These are phyloP conservation scores for Parauchenoglanis ngamensis DNA, from an alignment of 2,797 vertebrate genomes.

Conservation along the genomic window DNA sequence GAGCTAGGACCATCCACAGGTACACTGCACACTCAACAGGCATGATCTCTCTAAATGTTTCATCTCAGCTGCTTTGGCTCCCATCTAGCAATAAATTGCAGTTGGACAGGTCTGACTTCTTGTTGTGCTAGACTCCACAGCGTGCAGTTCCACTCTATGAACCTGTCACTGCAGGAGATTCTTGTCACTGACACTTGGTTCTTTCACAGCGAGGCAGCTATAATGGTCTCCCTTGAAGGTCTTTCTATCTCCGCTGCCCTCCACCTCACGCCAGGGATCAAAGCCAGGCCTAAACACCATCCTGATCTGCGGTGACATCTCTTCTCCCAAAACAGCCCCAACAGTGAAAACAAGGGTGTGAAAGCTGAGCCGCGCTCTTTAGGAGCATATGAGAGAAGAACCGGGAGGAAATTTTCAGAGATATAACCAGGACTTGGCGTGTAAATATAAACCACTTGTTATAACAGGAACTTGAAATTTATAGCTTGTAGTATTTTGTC, in stretches of 20 bases:
- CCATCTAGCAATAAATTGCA: slow-evolving; percentile 66
- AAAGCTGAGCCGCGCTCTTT: slow-evolving; percentile 66
- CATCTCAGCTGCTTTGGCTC: slow-evolving; percentile 32
- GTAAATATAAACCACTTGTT: slow-evolving; percentile 82
- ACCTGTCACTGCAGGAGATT: slow-evolving; percentile 71
- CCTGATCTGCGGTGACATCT: slow-evolving; percentile 67
- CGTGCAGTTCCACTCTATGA: slow-evolving; percentile 65
- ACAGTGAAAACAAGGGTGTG: slow-evolving; percentile 71
- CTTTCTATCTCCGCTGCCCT: slow-evolving; percentile 24
- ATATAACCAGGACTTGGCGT: slow-evolving; percentile 65
- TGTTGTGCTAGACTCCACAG: slow-evolving; percentile 74
- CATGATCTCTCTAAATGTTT: background rate
- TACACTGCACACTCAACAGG: background rate
- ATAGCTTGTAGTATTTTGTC: slow-evolving; percentile 81
- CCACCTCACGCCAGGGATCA: slow-evolving; percentile 51
- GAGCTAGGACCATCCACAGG: background rate
- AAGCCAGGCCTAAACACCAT: slow-evolving; percentile 58
- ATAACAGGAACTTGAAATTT: slow-evolving; percentile 82
- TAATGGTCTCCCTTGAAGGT: slow-evolving; percentile 58
- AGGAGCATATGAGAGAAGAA: slow-evolving; percentile 41
- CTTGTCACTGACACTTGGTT: slow-evolving; percentile 76
- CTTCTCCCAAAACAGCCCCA: slow-evolving; percentile 59
- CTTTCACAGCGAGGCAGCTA: slow-evolving; percentile 65
- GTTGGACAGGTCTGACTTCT: slow-evolving; percentile 65
- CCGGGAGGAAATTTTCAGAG: slow-evolving; percentile 68